These are phyloP conservation scores for Brotula barbata DNA, from an alignment of 2,797 vertebrate genomes.

Conservation along the genomic window DNA sequence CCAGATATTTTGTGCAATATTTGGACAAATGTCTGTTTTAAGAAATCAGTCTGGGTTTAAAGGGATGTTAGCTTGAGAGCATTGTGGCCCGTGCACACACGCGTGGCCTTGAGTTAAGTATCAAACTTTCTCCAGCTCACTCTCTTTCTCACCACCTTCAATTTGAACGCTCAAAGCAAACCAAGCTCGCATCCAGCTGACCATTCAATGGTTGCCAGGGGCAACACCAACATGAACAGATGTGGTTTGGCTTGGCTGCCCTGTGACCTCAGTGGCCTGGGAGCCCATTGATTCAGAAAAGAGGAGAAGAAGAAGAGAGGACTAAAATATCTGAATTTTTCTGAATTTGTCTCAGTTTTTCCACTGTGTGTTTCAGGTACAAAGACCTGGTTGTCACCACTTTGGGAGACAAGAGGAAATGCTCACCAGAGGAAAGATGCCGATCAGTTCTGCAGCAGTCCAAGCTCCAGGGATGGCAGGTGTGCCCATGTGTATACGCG, in stretches of 20 bases:
- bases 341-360: slow-evolving; percentile 23
- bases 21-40: not conserved
- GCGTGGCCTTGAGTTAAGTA: slow-evolving; percentile 4
- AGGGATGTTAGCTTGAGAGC: not conserved
- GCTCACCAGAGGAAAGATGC: slow-evolving; percentile 85
- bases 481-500: slow-evolving; percentile 37
- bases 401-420: slow-evolving; percentile 77
- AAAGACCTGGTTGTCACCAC: slow-evolving; percentile 83
- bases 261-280: slow-evolving; percentile 71
- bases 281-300: slow-evolving; percentile 64
- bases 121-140: slow-evolving; percentile 17
- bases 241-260: slow-evolving; percentile 66
- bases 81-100: not conserved
- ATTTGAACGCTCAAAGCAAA: slow-evolving; percentile 39
- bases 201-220: slow-evolving; percentile 69
- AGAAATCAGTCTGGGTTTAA: not conserved
- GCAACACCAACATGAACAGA: slow-evolving; percentile 75
- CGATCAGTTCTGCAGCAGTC: slow-evolving; percentile 86
- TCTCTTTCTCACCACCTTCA: slow-evolving; percentile 18
- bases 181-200: slow-evolving; percentile 60
- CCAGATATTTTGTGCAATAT: not conserved
- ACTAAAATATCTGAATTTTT: slow-evolving; percentile 10
- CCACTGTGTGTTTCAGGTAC: slow-evolving; percentile 79
- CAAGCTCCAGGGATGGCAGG: slow-evolving; percentile 94
- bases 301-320: slow-evolving; percentile 14